Evolutionary conservation across 2,888 invertebrate species (phyloP), one percentile per base, ranked within the genome.

Genomic region (Luffia ferchaultella): DNA sequence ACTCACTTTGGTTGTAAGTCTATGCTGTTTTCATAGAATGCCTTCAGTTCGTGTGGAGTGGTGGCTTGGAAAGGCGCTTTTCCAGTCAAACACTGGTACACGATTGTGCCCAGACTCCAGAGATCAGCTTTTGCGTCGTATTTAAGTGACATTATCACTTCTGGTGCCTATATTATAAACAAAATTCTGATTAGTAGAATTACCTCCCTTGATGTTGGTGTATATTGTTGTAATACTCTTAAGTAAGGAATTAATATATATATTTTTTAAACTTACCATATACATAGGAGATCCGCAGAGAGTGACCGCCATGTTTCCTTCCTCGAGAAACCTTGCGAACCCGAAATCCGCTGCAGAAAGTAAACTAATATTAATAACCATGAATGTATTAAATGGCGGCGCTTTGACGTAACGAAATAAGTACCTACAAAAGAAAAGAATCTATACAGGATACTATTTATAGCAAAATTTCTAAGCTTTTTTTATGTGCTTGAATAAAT

Each of bases 261-360:
- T n/a, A n/a, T n/a, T n/a, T n/a, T n/a, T n/a, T n/a, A 42, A 18
- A 54, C 67, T 86, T 82, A 96, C 96, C 98, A 99, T 99, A 72
- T 99, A 99, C 99, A 99, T 99, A 15, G 99, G 99, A 46, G 98
- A 99, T 46, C 99, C 99, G 78, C 99, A 99, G 43, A 99, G 86
- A 30, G 99, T 99, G 55, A 97, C 98, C 50, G 99, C 99, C 99
- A 99, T 99, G 50, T 97, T 97, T 56, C 99, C 99, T 72, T 98
- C 98, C 79, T 96, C 94, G 46, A 99, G 87, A 79, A 99, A 98
- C 70, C 99, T 88, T 50, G 99, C 99, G 85, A 99, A 99, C 48
- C 99, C 99, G 85, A 99, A 99, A 86, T 99, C 99, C 68, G 98
- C 98, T 93, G 76, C 52, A 84, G 74, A 65, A 58, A 62, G 67